Conservation (phyloP, 2,797 vertebrate genomes). For the Channallabes apus region DNA sequence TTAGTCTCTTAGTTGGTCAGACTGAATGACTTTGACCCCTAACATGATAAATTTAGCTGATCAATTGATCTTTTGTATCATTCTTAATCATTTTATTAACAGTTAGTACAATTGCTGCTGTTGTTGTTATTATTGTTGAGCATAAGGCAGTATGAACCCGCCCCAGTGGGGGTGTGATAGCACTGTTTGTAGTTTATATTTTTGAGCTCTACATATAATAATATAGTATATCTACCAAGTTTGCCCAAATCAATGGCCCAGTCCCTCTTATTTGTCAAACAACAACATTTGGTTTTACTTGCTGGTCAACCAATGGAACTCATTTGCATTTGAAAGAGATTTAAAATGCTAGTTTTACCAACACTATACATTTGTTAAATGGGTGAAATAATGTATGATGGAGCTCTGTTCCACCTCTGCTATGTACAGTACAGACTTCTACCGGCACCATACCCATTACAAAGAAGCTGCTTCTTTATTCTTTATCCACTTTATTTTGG, state of each 20-base stretch:
- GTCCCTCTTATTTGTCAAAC: not conserved
- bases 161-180: not conserved
- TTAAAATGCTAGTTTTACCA: not conserved
- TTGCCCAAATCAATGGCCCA: not conserved
- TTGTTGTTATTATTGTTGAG: not conserved
- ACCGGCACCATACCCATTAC: not conserved
- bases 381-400: not conserved
- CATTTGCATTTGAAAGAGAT: not conserved
- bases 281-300: not conserved
- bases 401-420: not conserved
- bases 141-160: not conserved
- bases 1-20: not conserved
- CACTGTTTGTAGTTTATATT: not conserved
- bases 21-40: not conserved
- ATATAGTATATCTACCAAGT: not conserved
- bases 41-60: not conserved
- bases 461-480: not conserved
- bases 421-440: no score
- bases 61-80: not conserved
- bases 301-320: not conserved
- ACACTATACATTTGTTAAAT: not conserved
- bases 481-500: slow-evolving; percentile 58
- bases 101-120: not conserved
- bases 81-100: not conserved
- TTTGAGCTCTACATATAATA: not conserved